Base-by-base conservation (phyloP, 1,140 invertebrate species). In the Pseudomyrmex dendroicus region DNA sequence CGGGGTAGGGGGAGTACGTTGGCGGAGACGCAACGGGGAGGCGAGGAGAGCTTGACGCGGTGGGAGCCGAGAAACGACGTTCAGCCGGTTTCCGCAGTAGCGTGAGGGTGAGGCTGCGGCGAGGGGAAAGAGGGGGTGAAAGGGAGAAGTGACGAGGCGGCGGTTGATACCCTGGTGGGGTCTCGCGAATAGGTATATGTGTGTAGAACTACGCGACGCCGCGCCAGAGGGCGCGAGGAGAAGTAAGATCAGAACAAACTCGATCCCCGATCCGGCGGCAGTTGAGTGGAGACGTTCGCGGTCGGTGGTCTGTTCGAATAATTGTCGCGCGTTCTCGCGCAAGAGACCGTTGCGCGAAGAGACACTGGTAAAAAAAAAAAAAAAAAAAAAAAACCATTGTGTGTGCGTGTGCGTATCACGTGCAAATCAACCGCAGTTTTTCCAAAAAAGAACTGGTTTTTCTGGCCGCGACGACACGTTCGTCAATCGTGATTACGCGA, bases 211-310 rank as follows among this genome's bases (percentile, higher is more conserved):
- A 54, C 46, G 63, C n/a, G 73, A 57, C 17, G 54, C 2, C 54
- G 15, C n/a, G 44, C 13, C 25, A 2, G 52, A 50, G 73, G 78
- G 52, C 73, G 84, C 88, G 91, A 91, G 88, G 66, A 91, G 35
- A 35, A 35, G 35, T 35, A 35, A 35, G 35, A 35, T 35, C 35
- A 35, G 35, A 35, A 35, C 35, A 35, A 35, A 35, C 35, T 5
- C 35, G 35, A 35, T 35, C 35, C 35, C 35, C 35, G 35, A 35
- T 35, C 35, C 35, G 35, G 0, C 50, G 73, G 90, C 93, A 94
- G 93, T 94, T 94, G 93, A 92, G 92, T 94, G 94, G 93, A 92
- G 92, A 93, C 93, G 92, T 94, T 92, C 91, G 92, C 90, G 90
- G 92, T 74, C 90, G 90, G 92, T 74, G 88, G 82, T 84, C 84